phyloP scores from a whole-genome alignment of 2,888 invertebrate genomes.

The Gisinianus flammeolus region DNA sequence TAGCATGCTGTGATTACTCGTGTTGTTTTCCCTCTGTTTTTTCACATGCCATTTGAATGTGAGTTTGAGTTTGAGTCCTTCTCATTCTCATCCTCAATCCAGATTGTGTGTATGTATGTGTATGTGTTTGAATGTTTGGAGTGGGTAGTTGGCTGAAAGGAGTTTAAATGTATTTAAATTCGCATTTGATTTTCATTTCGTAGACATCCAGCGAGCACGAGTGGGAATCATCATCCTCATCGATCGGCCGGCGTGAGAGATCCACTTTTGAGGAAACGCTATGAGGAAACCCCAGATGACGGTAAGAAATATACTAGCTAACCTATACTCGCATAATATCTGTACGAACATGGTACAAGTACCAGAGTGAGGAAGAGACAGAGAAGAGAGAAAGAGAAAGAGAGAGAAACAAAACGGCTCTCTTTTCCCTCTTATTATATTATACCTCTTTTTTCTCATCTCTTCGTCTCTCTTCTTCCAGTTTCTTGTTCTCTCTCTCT shows the following conservation, averaged over 20 bases:
- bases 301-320: slow-evolving; percentile 47
- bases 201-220: slow-evolving; percentile 43
- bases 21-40: background rate
- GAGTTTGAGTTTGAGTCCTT: no score
- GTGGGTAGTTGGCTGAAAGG: slow-evolving; percentile 11
- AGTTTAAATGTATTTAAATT: slow-evolving; percentile 37
- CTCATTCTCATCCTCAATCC: no score
- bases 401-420: slow-evolving; percentile 38
- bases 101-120: background rate
- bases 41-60: no score
- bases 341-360: background rate
- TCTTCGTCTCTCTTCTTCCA: slow-evolving; percentile 27
- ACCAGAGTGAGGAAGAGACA: background rate
- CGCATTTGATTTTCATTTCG: slow-evolving; percentile 39
- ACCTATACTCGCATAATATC: background rate
- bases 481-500: slow-evolving; percentile 24
- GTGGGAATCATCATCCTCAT: slow-evolving; percentile 46
- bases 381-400: slow-evolving; percentile 10
- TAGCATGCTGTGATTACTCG: slow-evolving; percentile 28
- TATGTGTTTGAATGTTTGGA: no score
- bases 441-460: slow-evolving; percentile 34
- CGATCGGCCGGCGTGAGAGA: slow-evolving; percentile 53
- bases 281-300: slow-evolving; percentile 58
- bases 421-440: slow-evolving; percentile 33
- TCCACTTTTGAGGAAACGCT: slow-evolving; percentile 58